Base-by-base conservation (phyloP, 2,888 invertebrate genomes). In the Stenoptilia bipunctidactyla region DNA sequence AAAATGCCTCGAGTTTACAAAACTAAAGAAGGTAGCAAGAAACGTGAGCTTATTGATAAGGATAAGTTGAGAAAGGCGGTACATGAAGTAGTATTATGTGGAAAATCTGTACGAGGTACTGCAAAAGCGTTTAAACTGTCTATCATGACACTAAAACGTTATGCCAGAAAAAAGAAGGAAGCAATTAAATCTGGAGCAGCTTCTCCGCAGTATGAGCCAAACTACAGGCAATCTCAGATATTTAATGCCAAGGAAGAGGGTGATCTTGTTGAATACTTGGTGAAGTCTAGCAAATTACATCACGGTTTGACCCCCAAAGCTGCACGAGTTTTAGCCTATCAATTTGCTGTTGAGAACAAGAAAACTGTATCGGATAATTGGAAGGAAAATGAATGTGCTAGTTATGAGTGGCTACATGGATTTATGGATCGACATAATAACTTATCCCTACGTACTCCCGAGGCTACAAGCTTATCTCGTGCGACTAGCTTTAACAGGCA, bases 231-330 rank as follows among this genome's bases (percentile, higher is more conserved):
- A 39, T 45, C 43, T 10, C 44, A 48, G 40, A 40, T 52, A 27
- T 47, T 47, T 40, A 35, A 44, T 13, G 13, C 36, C 13, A 39
- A 41, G 20, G 39, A 48, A 43, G 48, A 51, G 33, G 40, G 40
- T 30, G 36, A 41, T 34, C 20, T 48, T 25, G 37, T 37, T 13
- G 42, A 37, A 33, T 52, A 51, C 41, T 40, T 46, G 38, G 38
- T 38, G 43, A 53, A 25, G 27, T 46, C 46, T 30, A 45, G 42
- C 34, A 47, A 50, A 46, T 35, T 46, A 12, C 38, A 49, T 35
- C 48, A 54, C 43, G 56, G 53, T n/a, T 42, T 56, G 10, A 50
- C 55, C 15, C 46, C 48, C 1, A 52, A 48, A 41, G 45, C 50
- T 38, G 52, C 50, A 25, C 40, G 51, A 42, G 10, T 46, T 25